Evolutionary conservation across 2,113 vertebrate genomes (phyloP), one percentile per base, ranked within the genome.

Genomic region (Cnemophilus loriae): DNA sequence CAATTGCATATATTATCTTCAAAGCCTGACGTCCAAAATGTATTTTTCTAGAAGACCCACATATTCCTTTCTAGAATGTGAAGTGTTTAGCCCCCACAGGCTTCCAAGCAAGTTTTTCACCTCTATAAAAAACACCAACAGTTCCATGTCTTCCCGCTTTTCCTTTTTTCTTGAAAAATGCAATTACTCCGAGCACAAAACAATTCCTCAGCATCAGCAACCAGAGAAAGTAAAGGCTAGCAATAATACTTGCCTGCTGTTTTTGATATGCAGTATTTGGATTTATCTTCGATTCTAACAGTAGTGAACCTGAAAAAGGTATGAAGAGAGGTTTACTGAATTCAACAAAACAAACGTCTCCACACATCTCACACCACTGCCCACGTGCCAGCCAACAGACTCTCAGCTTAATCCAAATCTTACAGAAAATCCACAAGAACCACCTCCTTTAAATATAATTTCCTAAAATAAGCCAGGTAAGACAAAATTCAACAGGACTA

Each of bases 201-300:
- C 63, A 74, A 77, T 14, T 59, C 53, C 37, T 73, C 20, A 41
- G 41, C 42, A 65, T 32, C n/a, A 13, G 41, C 39, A 71, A 52
- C 12, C 16, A 83, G 42, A 44, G 73, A 75, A 60, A 61, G 32
- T 1, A 49, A 86, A 80, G 33, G 57, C 67, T 26, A 42, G 33
- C 44, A 95, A 21, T 94, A 83, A 91, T 98, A 98, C 98, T 98
- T 98, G 99, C 99, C 98, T 99, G 99, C 97, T 99, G 99, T 98
- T 99, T 99, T 96, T 99, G 99, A 99, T 99, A 99, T 79, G 99
- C 99, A 80, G 99, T 99, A 95, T 99, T 99, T 64, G 99, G 99
- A 97, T 99, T 99, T 97, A 99, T 99, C 98, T 99, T 99, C 79
- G 99, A 99, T 98, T 99, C 99, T 98, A 99, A 98, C 53, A 99